phyloP scores from a whole-genome alignment of 2,888 invertebrate species.

The Lasioglossum vierecki region DNA sequence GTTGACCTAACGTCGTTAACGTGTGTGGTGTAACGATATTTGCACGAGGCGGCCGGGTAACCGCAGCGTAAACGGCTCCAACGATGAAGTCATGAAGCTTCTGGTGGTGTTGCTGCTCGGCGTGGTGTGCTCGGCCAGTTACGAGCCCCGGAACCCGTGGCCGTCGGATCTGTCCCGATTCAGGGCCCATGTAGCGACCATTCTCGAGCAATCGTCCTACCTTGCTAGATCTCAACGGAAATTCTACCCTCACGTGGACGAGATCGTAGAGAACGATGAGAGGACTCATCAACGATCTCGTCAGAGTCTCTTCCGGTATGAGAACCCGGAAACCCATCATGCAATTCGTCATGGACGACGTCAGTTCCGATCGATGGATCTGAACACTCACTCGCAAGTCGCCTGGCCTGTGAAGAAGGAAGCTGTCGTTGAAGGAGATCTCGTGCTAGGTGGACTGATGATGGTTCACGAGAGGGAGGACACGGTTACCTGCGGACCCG shows the following conservation, averaged over 20 bases:
- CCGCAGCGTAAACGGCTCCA: conserved; percentile 28
- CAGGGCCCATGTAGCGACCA: neutral
- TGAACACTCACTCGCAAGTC: conserved; percentile 73
- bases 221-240: neutral
- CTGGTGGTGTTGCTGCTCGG: conserved; percentile 68
- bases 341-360: conserved; percentile 77
- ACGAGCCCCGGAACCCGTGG: conserved; percentile 45
- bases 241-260: neutral
- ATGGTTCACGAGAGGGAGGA: conserved; percentile 97
- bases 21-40: neutral
- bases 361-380: conserved; percentile 74
- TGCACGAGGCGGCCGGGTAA: conserved; percentile 5
- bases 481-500: conserved; percentile 91
- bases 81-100: conserved; percentile 79
- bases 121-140: conserved; percentile 71
- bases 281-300: neutral
- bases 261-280: neutral
- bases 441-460: conserved; percentile 95
- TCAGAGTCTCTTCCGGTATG: conserved; percentile 44
- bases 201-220: neutral
- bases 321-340: conserved; percentile 76
- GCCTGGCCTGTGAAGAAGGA: conserved; percentile 94
- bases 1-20: neutral
- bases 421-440: conserved; percentile 94
- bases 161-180: neutral